Evolutionary conservation across 2,888 invertebrate species (phyloP).

Genomic region (Ellobium chinense): DNA sequence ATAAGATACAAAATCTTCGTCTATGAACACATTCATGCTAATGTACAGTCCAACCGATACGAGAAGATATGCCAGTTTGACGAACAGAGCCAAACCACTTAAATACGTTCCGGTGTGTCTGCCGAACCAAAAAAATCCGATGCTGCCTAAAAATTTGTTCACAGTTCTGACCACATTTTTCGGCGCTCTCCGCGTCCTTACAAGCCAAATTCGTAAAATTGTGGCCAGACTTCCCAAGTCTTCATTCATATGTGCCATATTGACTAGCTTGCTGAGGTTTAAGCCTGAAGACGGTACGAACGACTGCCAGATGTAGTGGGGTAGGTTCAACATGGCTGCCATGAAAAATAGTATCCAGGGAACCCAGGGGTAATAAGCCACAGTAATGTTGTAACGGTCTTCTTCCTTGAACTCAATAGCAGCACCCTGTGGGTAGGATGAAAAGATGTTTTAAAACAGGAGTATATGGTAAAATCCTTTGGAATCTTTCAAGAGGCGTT

Average conservation of each 20-base stretch:
- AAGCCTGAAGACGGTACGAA: slow-evolving; percentile 52
- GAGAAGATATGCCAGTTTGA: slow-evolving; percentile 47
- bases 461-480: too few relatives aligned
- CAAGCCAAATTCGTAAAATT: slow-evolving; percentile 40
- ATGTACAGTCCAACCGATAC: slow-evolving; percentile 46
- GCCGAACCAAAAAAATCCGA: slow-evolving; percentile 42
- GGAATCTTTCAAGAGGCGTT: too few relatives aligned
- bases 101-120: slow-evolving; percentile 48
- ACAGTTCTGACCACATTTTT: background rate
- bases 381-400: slow-evolving; percentile 45
- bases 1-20: slow-evolving; percentile 46
- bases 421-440: too few relatives aligned
- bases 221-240: slow-evolving; percentile 39
- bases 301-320: slow-evolving; percentile 56
- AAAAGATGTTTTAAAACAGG: too few relatives aligned
- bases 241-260: slow-evolving; percentile 47
- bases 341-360: slow-evolving; percentile 60
- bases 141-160: slow-evolving; percentile 12
- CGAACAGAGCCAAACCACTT: slow-evolving; percentile 43
- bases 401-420: too few relatives aligned
- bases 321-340: slow-evolving; percentile 57
- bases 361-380: slow-evolving; percentile 62
- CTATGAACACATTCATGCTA: slow-evolving; percentile 48
- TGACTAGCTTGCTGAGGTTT: slow-evolving; percentile 52
- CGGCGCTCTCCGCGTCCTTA: background rate